Percentiles rank a stretch among this genome's conserved stretches.
phyloP scores from a whole-genome alignment of 2,113 vertebrate species.

The Urocolius indicus region DNA sequence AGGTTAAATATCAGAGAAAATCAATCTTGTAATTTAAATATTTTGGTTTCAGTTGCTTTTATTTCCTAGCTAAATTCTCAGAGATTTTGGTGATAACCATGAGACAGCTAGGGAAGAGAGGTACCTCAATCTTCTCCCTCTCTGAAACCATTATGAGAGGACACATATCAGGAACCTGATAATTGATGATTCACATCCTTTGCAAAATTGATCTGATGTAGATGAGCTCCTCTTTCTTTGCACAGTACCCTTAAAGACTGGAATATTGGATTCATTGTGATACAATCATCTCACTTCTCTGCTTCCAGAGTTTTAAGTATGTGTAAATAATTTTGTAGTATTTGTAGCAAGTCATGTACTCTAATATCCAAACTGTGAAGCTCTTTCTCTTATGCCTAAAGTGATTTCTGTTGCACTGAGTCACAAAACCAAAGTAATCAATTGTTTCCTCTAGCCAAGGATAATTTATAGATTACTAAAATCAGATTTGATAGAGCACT shows the following conservation, averaged over 20 bases:
- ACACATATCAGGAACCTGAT: not conserved
- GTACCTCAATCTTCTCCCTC: not conserved
- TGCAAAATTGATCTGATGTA: not conserved
- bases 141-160: not conserved
- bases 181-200: not conserved
- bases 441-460: not conserved
- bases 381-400: not conserved
- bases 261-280: not conserved
- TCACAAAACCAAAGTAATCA: not conserved
- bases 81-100: not conserved
- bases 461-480: constrained; percentile 41
- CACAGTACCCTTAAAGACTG: not conserved
- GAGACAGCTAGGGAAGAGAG: not conserved
- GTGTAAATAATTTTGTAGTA: not conserved
- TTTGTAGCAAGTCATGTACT: not conserved
- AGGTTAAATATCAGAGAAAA: not conserved
- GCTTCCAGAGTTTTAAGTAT: not conserved
- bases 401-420: not conserved
- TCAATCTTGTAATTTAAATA: not conserved
- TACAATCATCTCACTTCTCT: not conserved
- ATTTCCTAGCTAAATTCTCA: not conserved
- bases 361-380: not conserved
- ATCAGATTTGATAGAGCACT: constrained; percentile 1
- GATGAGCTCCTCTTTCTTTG: not conserved
- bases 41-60: not conserved